Evolutionary conservation across 2,888 invertebrate genomes (phyloP).

Genomic region (Macaria notata): DNA sequence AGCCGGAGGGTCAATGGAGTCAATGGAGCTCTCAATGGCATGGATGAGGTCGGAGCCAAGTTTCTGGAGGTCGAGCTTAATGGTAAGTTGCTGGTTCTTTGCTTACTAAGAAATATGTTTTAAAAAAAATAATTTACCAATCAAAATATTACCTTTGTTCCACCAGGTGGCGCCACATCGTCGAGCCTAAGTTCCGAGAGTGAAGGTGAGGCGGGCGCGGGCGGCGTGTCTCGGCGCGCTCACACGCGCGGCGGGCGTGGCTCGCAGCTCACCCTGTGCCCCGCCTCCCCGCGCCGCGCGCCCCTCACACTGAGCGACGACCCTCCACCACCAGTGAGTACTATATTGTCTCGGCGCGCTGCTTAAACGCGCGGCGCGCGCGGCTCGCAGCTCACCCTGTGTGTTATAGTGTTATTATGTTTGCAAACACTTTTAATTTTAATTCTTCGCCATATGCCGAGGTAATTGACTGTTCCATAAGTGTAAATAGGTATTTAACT

Average conservation of each 20-base stretch:
- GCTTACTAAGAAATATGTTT: too few relatives aligned
- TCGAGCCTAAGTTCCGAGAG: conserved; percentile 69
- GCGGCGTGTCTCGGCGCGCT: conserved; percentile 36
- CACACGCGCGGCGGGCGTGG: conserved; percentile 38
- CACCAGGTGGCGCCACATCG: conserved; percentile 56
- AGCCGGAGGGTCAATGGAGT: conserved; percentile 40
- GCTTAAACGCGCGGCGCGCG: conserved; percentile 34
- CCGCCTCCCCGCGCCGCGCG: conserved; percentile 61
- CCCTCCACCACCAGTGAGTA: conserved; percentile 23
- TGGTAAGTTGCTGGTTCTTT: conserved; percentile 48
- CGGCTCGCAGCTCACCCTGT: conserved; percentile 68
- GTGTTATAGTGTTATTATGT: too few relatives aligned
- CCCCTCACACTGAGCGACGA: conserved; percentile 48
- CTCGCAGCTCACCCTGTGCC: conserved; percentile 71
- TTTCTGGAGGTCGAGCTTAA: conserved; percentile 73
- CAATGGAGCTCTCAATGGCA: conserved; percentile 53
- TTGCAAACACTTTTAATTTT: too few relatives aligned
- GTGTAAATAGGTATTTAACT: too few relatives aligned
- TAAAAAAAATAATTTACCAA: too few relatives aligned
- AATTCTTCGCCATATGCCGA: too few relatives aligned
- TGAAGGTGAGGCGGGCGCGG: conserved; percentile 54
- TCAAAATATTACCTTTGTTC: too few relatives aligned
- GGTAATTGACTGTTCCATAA: too few relatives aligned
- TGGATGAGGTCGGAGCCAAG: conserved; percentile 58
- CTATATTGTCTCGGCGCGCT: conserved; percentile 15